Percentiles rank a stretch among this genome's conserved stretches.
phyloP scores from a whole-genome alignment of 1,140 invertebrate genomes.

The Gryllus bimaculatus region DNA sequence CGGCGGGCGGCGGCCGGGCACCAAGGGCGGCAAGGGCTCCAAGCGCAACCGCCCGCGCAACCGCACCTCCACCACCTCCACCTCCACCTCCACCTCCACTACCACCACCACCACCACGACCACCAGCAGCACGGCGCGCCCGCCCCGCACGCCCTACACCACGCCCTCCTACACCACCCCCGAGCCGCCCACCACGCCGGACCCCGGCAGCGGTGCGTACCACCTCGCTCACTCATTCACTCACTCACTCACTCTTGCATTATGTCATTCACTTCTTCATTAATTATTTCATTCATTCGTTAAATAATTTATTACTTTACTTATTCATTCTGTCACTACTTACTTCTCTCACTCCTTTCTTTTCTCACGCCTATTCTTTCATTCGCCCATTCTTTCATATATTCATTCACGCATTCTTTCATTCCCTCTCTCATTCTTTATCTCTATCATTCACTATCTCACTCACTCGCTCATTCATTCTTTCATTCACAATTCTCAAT shows the following conservation, averaged over 20 bases:
- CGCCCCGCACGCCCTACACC: constrained; percentile 29
- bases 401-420: not conserved
- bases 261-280: not conserved
- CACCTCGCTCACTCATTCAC: not conserved
- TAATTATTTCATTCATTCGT: not conserved
- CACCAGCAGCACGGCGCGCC: constrained; percentile 26
- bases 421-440: not conserved
- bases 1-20: not conserved
- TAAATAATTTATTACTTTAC: not conserved
- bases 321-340: not conserved
- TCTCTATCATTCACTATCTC: too few relatives aligned
- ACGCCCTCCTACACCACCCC: constrained; percentile 51
- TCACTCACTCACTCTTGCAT: not conserved
- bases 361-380: not conserved
- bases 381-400: not conserved
- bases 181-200: constrained; percentile 79
- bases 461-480: too few relatives aligned
- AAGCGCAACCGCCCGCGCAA: constrained; percentile 10
- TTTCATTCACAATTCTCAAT: too few relatives aligned
- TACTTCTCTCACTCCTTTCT: too few relatives aligned
- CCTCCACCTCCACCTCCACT: constrained; percentile 27
- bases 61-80: constrained; percentile 23
- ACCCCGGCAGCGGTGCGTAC: constrained; percentile 64
- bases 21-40: constrained; percentile 7
- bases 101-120: constrained; percentile 30